Evolutionary conservation across 1,140 invertebrate genomes (phyloP), one percentile per base, ranked within the genome.

Genomic region (Saccostrea glomerata): DNA sequence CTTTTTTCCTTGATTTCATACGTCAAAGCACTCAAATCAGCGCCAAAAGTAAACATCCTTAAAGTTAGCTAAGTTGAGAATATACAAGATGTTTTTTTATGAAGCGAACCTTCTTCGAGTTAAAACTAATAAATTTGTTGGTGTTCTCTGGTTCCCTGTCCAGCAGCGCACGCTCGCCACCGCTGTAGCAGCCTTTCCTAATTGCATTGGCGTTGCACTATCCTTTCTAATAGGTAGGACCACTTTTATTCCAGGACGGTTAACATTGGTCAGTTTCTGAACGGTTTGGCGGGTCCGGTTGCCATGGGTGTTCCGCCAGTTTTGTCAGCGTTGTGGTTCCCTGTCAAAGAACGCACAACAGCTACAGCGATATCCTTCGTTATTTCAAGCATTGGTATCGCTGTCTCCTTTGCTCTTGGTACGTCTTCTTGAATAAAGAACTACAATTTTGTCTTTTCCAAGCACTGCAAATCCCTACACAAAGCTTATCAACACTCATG

Each of bases 271-370:
- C 92, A 93, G 87, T 88, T 93, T 83, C 82, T 95, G 54, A 94
- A 94, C 88, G 94, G 95, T 6, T 83, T 94, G 15, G 92, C 93
- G 66, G 94, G 94, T 6, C 92, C 93, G 12, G 86, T 95, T 55
- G 91, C 93, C 36, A 92, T 94, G 91, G 92, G 92, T 11, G 93
- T 91, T 2, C 92, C 94, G 0, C 89, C 94, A 0, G 89, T 91
- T 1, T 54, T 95, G 9, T 95, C 95, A 2, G 90, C 93, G 17
- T 84, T 90, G 2, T 95, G 95, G 95, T 95, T 95, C 90, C 94
- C 94, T 4, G 91, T 92, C 2, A 55, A 93, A 40, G 92, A 95
- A 89, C 90, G 94, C 84, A 94, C 94, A 36, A 94, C 93, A 2
- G 94, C 94, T 47, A 93, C 93, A 7, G 91, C 93, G n/a, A 87